These are phyloP conservation scores for Elgonia sp. DNA, from an alignment of 2,888 invertebrate genomes.

Conservation along the genomic window DNA sequence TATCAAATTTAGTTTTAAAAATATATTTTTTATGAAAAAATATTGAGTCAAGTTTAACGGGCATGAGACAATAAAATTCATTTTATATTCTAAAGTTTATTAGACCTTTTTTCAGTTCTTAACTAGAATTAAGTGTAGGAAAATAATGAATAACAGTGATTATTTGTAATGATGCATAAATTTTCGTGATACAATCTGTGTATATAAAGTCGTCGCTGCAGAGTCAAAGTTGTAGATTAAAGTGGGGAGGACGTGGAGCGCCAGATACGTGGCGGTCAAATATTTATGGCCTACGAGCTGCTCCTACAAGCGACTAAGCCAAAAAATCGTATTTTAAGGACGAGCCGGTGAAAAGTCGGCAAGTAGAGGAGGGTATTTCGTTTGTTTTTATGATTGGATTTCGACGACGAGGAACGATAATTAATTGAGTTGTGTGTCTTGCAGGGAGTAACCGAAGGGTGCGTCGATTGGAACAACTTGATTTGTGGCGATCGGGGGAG, in stretches of 20 bases:
- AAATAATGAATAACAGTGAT: constrained; percentile 46
- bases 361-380: constrained; percentile 16
- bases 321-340: constrained; percentile 67
- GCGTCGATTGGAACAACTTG: constrained; percentile 56
- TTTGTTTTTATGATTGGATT: constrained; percentile 73
- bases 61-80: too few relatives aligned
- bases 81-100: too few relatives aligned
- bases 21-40: too few relatives aligned
- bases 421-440: constrained; percentile 67
- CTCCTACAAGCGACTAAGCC: constrained; percentile 46
- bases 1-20: too few relatives aligned
- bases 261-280: constrained; percentile 70
- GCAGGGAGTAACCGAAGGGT: constrained; percentile 42
- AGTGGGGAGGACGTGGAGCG: constrained; percentile 69
- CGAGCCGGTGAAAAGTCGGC: constrained; percentile 11
- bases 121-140: neutral
- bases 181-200: constrained; percentile 45
- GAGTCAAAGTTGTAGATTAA: constrained; percentile 76
- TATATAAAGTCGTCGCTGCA: constrained; percentile 39
- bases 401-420: constrained; percentile 55
- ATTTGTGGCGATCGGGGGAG: constrained; percentile 43
- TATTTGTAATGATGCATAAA: constrained; percentile 58
- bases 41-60: too few relatives aligned
- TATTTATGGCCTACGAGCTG: constrained; percentile 67
- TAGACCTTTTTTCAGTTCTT: neutral